Base-by-base conservation (phyloP, 2,113 vertebrate genomes). In the Prinia subflava region DNA sequence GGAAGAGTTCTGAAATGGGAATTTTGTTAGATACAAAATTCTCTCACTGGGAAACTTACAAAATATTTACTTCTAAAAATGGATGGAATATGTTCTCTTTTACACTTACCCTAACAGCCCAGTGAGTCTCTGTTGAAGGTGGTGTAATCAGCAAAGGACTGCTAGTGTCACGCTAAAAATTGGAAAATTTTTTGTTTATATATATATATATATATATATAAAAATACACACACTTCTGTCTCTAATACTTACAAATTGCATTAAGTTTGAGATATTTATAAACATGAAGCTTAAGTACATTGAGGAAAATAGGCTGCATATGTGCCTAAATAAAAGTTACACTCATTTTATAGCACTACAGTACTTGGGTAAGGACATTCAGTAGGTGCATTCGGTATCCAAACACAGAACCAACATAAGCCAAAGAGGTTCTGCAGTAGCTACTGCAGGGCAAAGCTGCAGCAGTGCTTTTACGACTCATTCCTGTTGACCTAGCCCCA, bases 61-160 rank as follows among this genome's bases (percentile, higher is more conserved):
- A n/a, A 83, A 64, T 50, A 90, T 86, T 93, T 73, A 71, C 73
- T 89, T 82, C 19, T 35, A 70, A 90, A 90, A 95, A 74, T 16
- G n/a, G 60, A 71, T 86, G 88, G 30, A 93, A 93, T 64, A 56
- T 37, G 23, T 14, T 81, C 37, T 52, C 33, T 92, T 93, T 88
- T 39, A 87, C 68, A 98, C 99, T 98, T 97, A 99, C 99, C 98
- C 99, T 98, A 92, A 99, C 99, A 46, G 99, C 99, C 99, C 99
- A 99, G 91, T 98, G 98, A 57, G 97, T 94, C 24, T 97, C 97
- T 60, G 98, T 80, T 15, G 97, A 90, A 41, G 98, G 94, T 7
- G 98, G 96, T 16, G 98, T 96, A 83, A 97, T 97, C 94, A 99
- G 97, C 85, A 99, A 97, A 2, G 99, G 99, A 92, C 99, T 99